Base-by-base conservation (phyloP, 2,797 vertebrate genomes). In the Euphonia xanthogaster region DNA sequence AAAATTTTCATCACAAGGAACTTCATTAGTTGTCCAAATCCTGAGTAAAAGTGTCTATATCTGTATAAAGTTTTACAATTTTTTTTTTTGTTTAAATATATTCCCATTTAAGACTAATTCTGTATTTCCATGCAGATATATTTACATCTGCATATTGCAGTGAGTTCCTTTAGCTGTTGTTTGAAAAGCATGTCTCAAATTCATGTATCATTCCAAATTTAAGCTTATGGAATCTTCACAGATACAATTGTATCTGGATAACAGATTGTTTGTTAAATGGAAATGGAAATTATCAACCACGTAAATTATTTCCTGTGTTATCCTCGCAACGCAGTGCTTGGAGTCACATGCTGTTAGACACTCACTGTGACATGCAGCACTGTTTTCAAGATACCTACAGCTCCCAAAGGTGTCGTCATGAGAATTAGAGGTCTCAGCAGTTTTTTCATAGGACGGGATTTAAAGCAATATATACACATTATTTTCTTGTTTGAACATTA, bases 211-310 rank as follows among this genome's bases (percentile, higher is more conserved):
- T 72, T 35, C 58, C 50, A 66, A 84, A 91, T 68, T 86, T 86
- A 77, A 78, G 65, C 35, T 88, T 86, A 75, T 42, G 57, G 70
- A 84, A 88, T 84, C 70, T 78, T 85, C 76, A 58, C 66, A 55
- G 51, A n/a, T 88, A 30, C 61, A 91, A 66, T 28, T 86, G 33
- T 58, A 44, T 54, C 50, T 83, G 75, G 24, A 39, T 83, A 95
- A 86, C 73, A 86, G 90, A 90, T 55, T 94, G 62, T 86, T 96
- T 95, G 65, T 62, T 93, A 88, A 93, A 90, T 80, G 39, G 44
- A 92, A 93, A 92, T 75, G 51, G 42, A 88, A 87, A 90, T 76
- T 2, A 94, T 82, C 67, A 55, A 54, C 58, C 70, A 48, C 0
- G 0, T 73, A 42, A 66, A 45, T 90, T 93, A 90, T 70, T 83